phyloP scores from a whole-genome alignment of 1,140 invertebrate genomes.

The Asobara japonica region DNA sequence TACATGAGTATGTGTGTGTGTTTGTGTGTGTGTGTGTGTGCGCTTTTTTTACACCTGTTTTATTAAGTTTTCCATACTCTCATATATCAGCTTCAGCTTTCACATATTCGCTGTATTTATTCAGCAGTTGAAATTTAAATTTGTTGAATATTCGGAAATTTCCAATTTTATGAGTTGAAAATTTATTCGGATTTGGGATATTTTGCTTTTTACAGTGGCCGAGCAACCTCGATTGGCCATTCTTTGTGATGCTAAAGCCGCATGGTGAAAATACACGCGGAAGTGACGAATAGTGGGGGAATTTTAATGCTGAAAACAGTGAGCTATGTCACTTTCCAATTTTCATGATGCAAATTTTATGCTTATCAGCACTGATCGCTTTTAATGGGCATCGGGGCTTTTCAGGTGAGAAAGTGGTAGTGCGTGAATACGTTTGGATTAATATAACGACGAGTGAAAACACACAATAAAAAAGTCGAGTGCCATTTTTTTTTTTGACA shows the following conservation, averaged over 20 bases:
- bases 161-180: constrained; percentile 31
- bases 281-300: not conserved
- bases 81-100: not conserved
- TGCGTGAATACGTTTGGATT: not conserved
- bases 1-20: no score
- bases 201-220: constrained; percentile 5
- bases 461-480: not conserved
- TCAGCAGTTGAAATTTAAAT: not conserved
- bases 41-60: no score
- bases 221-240: not conserved
- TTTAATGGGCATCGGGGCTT: not conserved
- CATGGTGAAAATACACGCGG: constrained; percentile 1
- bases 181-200: constrained; percentile 28
- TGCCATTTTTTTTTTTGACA: not conserved
- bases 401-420: not conserved
- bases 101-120: not conserved
- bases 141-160: constrained; percentile 26
- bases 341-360: constrained; percentile 4
- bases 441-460: not conserved
- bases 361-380: not conserved
- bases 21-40: no score
- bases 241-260: constrained; percentile 37
- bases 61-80: no score
- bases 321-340: constrained; percentile 18
- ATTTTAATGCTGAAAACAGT: constrained; percentile 13